Evolutionary conservation across 2,113 vertebrate genomes (phyloP).

Genomic region (Struthio camelus): DNA sequence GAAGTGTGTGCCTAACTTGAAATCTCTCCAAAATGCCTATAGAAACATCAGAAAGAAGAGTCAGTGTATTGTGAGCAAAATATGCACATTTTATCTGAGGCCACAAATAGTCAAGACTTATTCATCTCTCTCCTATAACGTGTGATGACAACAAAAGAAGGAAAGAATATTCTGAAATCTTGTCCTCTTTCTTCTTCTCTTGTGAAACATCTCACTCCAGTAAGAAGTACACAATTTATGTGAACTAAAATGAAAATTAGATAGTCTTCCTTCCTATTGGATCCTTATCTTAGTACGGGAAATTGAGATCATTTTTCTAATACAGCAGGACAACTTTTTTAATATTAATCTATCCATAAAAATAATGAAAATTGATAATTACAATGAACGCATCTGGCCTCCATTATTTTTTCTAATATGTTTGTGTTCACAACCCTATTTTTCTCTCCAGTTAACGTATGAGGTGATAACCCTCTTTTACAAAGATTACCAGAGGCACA

Average conservation of each 20-base stretch:
- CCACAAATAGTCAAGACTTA: background rate
- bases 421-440: background rate
- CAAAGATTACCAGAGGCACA: rapidly evolving
- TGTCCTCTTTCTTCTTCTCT: background rate
- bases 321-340: background rate
- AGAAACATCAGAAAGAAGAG: background rate
- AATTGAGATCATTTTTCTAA: background rate
- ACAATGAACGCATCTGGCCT: background rate
- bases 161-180: background rate
- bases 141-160: background rate
- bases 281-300: background rate
- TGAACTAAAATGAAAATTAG: background rate
- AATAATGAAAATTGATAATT: background rate
- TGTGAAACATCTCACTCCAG: background rate
- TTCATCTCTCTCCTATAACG: background rate
- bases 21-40: background rate
- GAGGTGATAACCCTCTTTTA: background rate
- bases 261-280: background rate
- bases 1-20: background rate
- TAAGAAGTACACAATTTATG: background rate
- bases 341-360: background rate
- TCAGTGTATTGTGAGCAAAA: background rate
- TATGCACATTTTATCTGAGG: background rate
- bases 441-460: background rate
- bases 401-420: background rate